Evolutionary conservation across 2,113 vertebrate species (phyloP).

Genomic region (Zosterops borbonicus): DNA sequence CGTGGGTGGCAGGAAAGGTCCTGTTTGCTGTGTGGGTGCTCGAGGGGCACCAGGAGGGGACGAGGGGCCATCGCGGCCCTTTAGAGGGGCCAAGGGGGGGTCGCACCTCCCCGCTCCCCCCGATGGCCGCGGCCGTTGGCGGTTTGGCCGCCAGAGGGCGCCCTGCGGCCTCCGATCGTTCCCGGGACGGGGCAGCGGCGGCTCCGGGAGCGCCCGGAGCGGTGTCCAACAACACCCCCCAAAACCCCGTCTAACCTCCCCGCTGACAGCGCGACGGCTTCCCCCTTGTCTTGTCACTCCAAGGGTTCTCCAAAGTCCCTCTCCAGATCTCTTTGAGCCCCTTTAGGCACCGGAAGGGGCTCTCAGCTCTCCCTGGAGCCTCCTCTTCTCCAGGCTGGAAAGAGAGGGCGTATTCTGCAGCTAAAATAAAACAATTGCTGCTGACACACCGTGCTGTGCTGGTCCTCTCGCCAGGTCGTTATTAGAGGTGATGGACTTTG

Average conservation of each 20-base stretch:
- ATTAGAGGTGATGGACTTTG: not conserved
- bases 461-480: not conserved
- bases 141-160: not conserved
- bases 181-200: too few relatives aligned
- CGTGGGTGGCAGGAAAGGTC: too few relatives aligned
- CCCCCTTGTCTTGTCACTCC: not conserved
- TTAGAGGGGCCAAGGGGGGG: not conserved
- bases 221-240: too few relatives aligned
- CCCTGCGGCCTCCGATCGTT: not conserved
- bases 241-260: too few relatives aligned
- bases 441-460: rapidly evolving
- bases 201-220: too few relatives aligned
- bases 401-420: rapidly evolving
- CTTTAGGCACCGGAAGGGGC: not conserved
- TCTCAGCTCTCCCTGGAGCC: not conserved
- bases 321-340: not conserved
- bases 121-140: too few relatives aligned
- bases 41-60: too few relatives aligned
- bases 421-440: rapidly evolving
- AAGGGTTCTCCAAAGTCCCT: not conserved
- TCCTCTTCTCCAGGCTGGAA: not conserved
- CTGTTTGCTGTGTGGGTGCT: rapidly evolving
- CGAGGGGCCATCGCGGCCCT: too few relatives aligned
- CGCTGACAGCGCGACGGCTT: not conserved
- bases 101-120: too few relatives aligned